Evolutionary conservation across 2,113 vertebrate species (phyloP).

Genomic region (Atlantisia rogersi): DNA sequence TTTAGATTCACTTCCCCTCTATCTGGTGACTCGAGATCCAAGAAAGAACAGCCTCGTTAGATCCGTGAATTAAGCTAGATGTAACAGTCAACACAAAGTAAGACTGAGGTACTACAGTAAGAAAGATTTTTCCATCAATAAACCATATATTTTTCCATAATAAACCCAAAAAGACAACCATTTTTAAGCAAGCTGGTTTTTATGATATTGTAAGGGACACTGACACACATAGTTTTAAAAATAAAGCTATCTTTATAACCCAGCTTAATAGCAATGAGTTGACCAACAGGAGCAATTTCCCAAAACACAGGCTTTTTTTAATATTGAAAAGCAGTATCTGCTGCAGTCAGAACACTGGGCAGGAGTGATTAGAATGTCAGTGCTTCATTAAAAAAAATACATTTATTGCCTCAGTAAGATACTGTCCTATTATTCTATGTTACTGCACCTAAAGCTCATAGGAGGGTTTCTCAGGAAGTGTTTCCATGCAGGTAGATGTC

Average conservation of each 20-base stretch:
- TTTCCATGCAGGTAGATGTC: fast-evolving
- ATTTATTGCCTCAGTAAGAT: background rate
- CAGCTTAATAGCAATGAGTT: background rate
- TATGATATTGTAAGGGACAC: background rate
- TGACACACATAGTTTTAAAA: background rate
- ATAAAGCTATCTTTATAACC: background rate
- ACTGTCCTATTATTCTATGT: background rate
- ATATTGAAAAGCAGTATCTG: conserved; percentile 42
- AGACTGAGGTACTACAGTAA: background rate
- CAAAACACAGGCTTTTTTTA: background rate
- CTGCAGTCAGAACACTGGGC: background rate
- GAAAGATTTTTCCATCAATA: background rate
- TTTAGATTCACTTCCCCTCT: background rate
- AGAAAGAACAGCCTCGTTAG: background rate
- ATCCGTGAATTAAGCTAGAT: background rate
- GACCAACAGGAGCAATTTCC: conserved; percentile 29
- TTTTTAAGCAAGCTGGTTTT: background rate
- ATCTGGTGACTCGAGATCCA: background rate
- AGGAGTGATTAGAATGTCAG: background rate
- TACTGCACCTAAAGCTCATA: background rate
- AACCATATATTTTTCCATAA: background rate
- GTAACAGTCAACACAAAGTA: background rate
- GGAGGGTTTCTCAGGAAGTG: background rate
- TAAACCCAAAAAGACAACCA: background rate
- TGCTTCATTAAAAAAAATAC: background rate